These are phyloP conservation scores for Bothrops jararaca DNA, from an alignment of 2,113 vertebrate genomes.

Conservation along the genomic window DNA sequence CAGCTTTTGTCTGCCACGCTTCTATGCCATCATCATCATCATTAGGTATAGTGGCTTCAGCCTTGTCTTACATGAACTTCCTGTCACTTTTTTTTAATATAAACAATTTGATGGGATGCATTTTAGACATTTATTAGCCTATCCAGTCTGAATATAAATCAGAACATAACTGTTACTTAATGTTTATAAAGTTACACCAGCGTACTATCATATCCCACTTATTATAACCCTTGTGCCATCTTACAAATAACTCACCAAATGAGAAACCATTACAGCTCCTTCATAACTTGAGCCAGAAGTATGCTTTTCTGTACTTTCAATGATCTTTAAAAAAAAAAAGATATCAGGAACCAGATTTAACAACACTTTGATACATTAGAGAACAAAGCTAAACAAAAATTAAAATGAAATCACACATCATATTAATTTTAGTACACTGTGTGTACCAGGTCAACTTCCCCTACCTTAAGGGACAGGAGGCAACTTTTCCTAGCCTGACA, in stretches of 20 bases:
- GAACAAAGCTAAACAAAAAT: background rate
- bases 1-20: too few relatives aligned
- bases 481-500: background rate
- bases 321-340: constrained; percentile 73
- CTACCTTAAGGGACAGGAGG: too few relatives aligned
- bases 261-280: constrained; percentile 91
- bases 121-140: background rate
- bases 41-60: too few relatives aligned
- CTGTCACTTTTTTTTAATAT: background rate
- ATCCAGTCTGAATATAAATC: background rate
- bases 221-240: background rate
- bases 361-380: background rate
- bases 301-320: constrained; percentile 90
- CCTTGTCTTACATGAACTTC: background rate
- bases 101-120: background rate
- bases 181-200: background rate
- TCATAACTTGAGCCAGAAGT: constrained; percentile 77
- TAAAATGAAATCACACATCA: background rate
- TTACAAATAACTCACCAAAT: constrained; percentile 78
- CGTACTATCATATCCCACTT: background rate
- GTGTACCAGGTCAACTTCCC: background rate
- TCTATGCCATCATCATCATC: too few relatives aligned
- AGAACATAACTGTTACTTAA: background rate
- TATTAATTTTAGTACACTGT: background rate
- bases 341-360: constrained; percentile 22